These are phyloP conservation scores for Balaenoptera acutorostrata DNA, from an alignment of 2,113 vertebrate genomes.

Conservation along the genomic window DNA sequence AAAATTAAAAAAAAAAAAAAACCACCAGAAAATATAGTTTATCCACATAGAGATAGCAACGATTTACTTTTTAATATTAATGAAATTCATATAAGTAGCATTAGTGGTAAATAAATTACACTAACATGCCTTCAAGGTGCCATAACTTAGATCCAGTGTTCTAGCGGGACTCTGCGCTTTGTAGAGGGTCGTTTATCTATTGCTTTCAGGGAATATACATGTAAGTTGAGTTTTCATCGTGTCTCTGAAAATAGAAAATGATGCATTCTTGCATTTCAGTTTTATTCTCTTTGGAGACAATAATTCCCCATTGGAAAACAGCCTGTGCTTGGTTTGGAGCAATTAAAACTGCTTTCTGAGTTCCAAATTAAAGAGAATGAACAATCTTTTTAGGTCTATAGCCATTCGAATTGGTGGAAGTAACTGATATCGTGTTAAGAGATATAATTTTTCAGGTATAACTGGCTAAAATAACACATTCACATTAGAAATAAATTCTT, in stretches of 20 bases:
- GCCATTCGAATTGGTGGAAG: neutral
- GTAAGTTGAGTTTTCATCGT: neutral
- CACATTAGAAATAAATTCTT: neutral
- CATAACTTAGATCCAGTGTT: neutral
- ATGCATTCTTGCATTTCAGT: neutral
- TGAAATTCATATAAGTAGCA: neutral
- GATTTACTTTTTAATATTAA: constrained; percentile 50
- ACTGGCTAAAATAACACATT: neutral
- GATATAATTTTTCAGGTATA: neutral
- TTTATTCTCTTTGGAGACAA: constrained; percentile 27
- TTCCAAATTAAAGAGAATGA: constrained; percentile 8
- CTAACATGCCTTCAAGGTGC: neutral
- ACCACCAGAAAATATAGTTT: constrained; percentile 11
- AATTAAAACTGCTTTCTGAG: constrained; percentile 29
- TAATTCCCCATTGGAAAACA: constrained; percentile 6
- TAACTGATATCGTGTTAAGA: neutral
- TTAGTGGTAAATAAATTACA: neutral
- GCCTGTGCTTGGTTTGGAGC: neutral
- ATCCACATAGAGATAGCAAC: neutral
- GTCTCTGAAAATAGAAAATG: constrained; percentile 34
- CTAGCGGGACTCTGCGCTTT: neutral
- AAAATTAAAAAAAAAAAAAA: no score
- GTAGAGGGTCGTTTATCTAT: neutral
- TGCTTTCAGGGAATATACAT: neutral
- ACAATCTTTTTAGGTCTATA: neutral